Evolutionary conservation across 2,888 invertebrate genomes (phyloP).

Genomic region (Oligia fasciuncula): DNA sequence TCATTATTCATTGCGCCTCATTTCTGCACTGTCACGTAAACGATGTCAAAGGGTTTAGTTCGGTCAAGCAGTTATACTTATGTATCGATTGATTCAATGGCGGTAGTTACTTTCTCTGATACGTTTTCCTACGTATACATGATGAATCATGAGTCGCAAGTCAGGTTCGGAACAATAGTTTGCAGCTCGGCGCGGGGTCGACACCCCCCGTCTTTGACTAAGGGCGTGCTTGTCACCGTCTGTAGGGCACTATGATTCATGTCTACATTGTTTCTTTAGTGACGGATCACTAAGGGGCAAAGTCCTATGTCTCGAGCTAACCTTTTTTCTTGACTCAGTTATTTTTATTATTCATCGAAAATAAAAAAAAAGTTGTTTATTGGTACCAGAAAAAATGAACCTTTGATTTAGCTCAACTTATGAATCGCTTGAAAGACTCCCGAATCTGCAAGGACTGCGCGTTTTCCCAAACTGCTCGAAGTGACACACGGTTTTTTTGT

Average conservation of each 20-base stretch:
- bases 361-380: no score
- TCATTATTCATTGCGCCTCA: conserved; percentile 17
- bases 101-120: conserved; percentile 5
- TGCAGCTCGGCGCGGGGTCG: conserved; percentile 48
- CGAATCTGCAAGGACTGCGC: not conserved
- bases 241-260: conserved; percentile 39
- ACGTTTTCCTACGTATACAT: not conserved
- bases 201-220: conserved; percentile 42
- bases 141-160: conserved; percentile 29
- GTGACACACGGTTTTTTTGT: not conserved
- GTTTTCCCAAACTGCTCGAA: not conserved
- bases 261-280: conserved; percentile 8
- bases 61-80: not conserved
- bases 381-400: not conserved
- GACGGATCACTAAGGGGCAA: conserved; percentile 30
- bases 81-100: conserved; percentile 14
- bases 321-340: conserved; percentile 18
- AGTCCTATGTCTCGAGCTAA: conserved; percentile 10
- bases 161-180: conserved; percentile 37
- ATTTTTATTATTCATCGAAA: conserved; percentile 14
- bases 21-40: conserved; percentile 16
- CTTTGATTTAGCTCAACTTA: conserved; percentile 5
- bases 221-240: conserved; percentile 25
- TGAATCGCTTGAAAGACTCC: not conserved
- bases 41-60: conserved; percentile 2